These are phyloP conservation scores for Megaceryle torquata DNA, from an alignment of 2,113 vertebrate species.

Conservation along the genomic window DNA sequence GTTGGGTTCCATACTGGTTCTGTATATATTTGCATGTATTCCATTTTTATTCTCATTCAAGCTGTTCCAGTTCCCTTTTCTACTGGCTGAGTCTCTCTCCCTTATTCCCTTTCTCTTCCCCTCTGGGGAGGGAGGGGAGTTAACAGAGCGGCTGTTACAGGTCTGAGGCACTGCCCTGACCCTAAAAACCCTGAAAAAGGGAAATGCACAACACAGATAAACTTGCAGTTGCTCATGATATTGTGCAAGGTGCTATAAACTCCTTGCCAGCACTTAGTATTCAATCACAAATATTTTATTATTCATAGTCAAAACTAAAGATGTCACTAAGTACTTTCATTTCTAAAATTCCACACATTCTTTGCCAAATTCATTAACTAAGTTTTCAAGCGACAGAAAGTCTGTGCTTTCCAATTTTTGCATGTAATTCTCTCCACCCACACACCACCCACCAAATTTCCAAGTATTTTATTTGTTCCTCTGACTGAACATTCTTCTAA, in stretches of 20 bases:
- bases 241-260: background rate
- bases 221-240: background rate
- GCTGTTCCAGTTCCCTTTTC: no score
- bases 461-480: background rate
- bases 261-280: background rate
- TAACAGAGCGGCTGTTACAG: no score
- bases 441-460: background rate
- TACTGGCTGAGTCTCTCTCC: no score
- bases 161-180: no score
- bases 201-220: background rate
- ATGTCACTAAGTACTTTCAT: conserved; percentile 38
- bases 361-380: conserved; percentile 29
- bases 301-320: background rate
- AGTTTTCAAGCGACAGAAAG: conserved; percentile 24
- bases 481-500: background rate
- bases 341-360: conserved; percentile 48
- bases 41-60: no score
- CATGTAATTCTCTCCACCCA: background rate
- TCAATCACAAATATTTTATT: conserved; percentile 12
- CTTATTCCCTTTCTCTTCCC: no score
- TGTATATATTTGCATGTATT: no score
- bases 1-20: no score
- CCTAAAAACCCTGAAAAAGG: background rate
- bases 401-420: background rate
- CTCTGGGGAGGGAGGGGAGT: no score